phyloP scores from a whole-genome alignment of 2,113 vertebrate species.

The Steatornis caripensis region DNA sequence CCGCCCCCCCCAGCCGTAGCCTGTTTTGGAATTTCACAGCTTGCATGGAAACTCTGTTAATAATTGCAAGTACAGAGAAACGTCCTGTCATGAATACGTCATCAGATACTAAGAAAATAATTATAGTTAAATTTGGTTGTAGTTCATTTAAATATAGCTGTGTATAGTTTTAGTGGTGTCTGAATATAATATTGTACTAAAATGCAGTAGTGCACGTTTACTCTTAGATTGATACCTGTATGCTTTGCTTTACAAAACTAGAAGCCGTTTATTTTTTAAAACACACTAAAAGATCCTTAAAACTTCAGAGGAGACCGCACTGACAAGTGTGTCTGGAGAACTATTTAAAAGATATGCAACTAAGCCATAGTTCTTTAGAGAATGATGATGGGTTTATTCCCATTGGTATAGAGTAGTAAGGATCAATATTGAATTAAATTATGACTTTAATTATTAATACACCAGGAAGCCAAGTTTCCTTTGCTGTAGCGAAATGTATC shows the following conservation, averaged over 20 bases:
- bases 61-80: not conserved
- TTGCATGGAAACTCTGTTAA: not conserved
- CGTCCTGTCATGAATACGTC: not conserved
- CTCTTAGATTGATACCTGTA: not conserved
- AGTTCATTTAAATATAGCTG: not conserved
- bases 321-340: not conserved
- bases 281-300: fast-evolving
- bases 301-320: not conserved
- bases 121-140: not conserved
- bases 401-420: not conserved
- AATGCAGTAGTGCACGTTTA: not conserved
- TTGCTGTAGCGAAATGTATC: not conserved
- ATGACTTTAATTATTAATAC: constrained; percentile 6
- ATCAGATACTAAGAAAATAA: not conserved
- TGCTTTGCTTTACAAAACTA: not conserved
- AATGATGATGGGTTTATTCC: not conserved
- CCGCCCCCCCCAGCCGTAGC: not conserved
- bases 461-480: not conserved
- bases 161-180: not conserved
- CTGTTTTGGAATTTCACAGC: not conserved
- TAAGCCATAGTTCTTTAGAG: not conserved
- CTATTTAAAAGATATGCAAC: not conserved
- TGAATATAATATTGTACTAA: not conserved
- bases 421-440: constrained; percentile 42
- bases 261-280: not conserved